phyloP scores from a whole-genome alignment of 2,888 invertebrate species.

The Dorcus hopei region DNA sequence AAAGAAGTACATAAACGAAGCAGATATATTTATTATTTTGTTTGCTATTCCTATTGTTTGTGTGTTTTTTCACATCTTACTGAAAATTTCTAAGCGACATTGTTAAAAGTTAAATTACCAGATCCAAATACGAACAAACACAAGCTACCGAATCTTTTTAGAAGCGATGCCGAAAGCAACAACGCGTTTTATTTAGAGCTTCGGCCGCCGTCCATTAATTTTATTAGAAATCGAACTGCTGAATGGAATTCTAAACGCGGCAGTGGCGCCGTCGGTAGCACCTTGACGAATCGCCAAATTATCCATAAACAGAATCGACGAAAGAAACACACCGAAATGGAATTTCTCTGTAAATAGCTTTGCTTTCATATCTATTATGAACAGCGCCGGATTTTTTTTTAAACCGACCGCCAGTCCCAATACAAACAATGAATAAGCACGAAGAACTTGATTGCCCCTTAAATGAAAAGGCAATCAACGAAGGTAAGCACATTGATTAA shows the following conservation, averaged over 20 bases:
- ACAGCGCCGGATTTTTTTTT: constrained; percentile 31
- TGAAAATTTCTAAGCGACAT: too few species aligned
- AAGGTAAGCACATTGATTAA: not conserved
- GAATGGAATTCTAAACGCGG: constrained; percentile 10
- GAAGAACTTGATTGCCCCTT: constrained; percentile 37
- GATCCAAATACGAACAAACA: too few species aligned
- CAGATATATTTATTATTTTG: too few species aligned
- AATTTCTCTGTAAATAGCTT: constrained; percentile 29
- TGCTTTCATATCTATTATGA: constrained; percentile 27
- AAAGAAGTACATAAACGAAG: too few species aligned
- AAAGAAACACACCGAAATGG: constrained; percentile 30
- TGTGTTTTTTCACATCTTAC: too few species aligned
- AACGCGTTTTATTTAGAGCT: too few species aligned
- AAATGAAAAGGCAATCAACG: constrained; percentile 1
- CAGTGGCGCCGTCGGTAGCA: constrained; percentile 33
- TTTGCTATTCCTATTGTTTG: too few species aligned
- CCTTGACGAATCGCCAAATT: constrained; percentile 34
- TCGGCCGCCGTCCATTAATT: constrained; percentile 2
- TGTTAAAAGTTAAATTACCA: too few species aligned
- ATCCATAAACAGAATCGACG: constrained; percentile 30
- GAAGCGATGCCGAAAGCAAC: too few species aligned
- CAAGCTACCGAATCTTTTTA: too few species aligned
- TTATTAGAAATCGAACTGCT: constrained; percentile 8
- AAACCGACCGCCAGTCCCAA: constrained; percentile 32
- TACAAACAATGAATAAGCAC: constrained; percentile 42